A percentile compares a stretch with the other conserved stretches of the same genome.
phyloP scores from a whole-genome alignment of 1,140 invertebrate species.

The Microplitis demolitor region DNA sequence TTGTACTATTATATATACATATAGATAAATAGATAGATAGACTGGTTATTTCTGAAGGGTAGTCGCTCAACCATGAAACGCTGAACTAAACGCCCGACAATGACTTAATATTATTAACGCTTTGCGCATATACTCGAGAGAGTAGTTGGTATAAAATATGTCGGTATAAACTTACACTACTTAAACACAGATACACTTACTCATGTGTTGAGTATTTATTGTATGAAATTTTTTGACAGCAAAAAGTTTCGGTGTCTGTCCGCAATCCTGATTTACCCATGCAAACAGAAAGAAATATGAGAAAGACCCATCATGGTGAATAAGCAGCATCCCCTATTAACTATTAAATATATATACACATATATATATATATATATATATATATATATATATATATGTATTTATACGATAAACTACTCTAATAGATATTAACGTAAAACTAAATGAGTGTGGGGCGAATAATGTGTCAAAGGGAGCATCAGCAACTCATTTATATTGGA shows the following conservation, averaged over 20 bases:
- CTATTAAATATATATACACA: too few relatives aligned
- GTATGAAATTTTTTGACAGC: too few relatives aligned
- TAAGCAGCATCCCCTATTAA: too few relatives aligned
- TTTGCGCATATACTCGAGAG: slow-evolving; percentile 2
- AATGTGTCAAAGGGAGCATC: not conserved
- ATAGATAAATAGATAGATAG: slow-evolving; percentile 4
- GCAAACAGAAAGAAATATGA: too few relatives aligned
- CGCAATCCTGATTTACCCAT: not conserved
- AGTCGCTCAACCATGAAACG: slow-evolving; percentile 59
- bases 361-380: not conserved
- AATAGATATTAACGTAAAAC: too few relatives aligned
- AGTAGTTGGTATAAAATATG: slow-evolving; percentile 1
- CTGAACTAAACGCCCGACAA: slow-evolving; percentile 59
- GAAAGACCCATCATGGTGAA: too few relatives aligned
- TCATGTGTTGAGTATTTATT: too few relatives aligned
- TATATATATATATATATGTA: not conserved
- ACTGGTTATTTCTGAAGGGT: slow-evolving; percentile 39
- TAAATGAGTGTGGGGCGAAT: too few relatives aligned
- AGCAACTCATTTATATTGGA: not conserved
- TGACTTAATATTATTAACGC: slow-evolving; percentile 44
- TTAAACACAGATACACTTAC: too few relatives aligned
- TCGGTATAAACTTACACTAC: too few relatives aligned
- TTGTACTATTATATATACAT: slow-evolving; percentile 6
- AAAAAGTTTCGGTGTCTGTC: not conserved
- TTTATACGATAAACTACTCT: too few relatives aligned